Conservation (phyloP, 2,797 vertebrate genomes). For the Chromobotia macracanthus region DNA sequence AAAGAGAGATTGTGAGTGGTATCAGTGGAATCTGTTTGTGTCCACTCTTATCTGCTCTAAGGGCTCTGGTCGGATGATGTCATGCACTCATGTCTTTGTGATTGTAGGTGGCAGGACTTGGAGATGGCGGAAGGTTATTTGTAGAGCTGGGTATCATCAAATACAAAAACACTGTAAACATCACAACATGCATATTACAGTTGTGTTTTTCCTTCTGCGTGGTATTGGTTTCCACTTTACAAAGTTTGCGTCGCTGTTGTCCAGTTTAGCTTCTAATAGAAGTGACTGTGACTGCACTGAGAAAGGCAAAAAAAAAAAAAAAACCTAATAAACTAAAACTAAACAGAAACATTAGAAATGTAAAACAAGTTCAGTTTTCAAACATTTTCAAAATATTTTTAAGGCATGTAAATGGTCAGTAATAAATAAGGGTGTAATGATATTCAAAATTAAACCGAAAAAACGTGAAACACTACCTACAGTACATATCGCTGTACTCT, state of each 20-base stretch:
- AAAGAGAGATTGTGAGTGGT: constrained; percentile 70
- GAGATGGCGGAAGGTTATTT: not conserved
- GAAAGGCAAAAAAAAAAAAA: not conserved
- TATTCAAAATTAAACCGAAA: too few relatives aligned
- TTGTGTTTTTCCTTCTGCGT: not conserved
- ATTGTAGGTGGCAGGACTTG: constrained; percentile 8
- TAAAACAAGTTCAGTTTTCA: too few relatives aligned
- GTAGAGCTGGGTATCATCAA: not conserved
- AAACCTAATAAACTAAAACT: not conserved
- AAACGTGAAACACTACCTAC: too few relatives aligned
- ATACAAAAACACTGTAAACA: too few relatives aligned
- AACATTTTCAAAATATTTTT: too few relatives aligned
- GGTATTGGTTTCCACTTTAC: not conserved
- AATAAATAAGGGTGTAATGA: too few relatives aligned
- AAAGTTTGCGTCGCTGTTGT: not conserved
- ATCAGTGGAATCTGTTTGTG: constrained; percentile 64
- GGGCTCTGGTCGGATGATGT: constrained; percentile 66
- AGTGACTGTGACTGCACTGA: not conserved
- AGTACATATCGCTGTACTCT: too few relatives aligned
- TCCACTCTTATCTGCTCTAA: constrained; percentile 70
- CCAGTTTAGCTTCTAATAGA: not conserved
- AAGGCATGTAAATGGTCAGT: too few relatives aligned
- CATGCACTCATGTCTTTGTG: constrained; percentile 63
- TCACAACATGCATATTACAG: not conserved
- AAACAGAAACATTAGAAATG: too few relatives aligned